Conservation (phyloP, 1,140 invertebrate species). For the Gerris buenoi region DNA sequence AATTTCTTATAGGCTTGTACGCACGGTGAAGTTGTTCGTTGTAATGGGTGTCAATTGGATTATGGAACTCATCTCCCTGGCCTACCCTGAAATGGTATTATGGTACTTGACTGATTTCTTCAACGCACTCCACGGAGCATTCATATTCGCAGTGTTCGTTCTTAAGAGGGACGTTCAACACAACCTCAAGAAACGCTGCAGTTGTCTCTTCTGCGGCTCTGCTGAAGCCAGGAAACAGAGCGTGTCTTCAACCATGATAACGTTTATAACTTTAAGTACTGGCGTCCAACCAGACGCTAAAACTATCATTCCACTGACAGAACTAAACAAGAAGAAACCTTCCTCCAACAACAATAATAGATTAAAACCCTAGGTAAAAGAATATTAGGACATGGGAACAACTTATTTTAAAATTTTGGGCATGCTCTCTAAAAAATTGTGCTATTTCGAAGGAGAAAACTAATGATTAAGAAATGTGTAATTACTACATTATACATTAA, state of each 20-base stretch:
- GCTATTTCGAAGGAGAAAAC: too few relatives aligned
- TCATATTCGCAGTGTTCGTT: conserved; percentile 54
- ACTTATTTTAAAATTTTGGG: too few relatives aligned
- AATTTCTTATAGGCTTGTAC: conserved; percentile 16
- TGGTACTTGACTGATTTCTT: conserved; percentile 43
- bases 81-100: conserved; percentile 28
- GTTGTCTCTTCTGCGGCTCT: neutral
- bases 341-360: too few relatives aligned
- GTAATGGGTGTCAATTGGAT: conserved; percentile 60
- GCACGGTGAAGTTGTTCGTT: conserved; percentile 51
- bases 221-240: neutral
- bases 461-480: too few relatives aligned
- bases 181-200: neutral
- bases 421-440: too few relatives aligned
- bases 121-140: conserved; percentile 41
- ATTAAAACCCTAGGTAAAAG: too few relatives aligned
- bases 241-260: neutral
- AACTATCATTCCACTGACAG: too few relatives aligned
- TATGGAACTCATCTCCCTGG: conserved; percentile 48
- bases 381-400: too few relatives aligned
- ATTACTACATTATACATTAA: too few relatives aligned
- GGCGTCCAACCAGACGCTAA: neutral
- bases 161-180: conserved; percentile 34
- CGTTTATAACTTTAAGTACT: neutral
- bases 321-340: too few relatives aligned